Evolutionary conservation across 1,140 invertebrate genomes (phyloP), one percentile per base, ranked within the genome.

Genomic region (Lepidurus apus): DNA sequence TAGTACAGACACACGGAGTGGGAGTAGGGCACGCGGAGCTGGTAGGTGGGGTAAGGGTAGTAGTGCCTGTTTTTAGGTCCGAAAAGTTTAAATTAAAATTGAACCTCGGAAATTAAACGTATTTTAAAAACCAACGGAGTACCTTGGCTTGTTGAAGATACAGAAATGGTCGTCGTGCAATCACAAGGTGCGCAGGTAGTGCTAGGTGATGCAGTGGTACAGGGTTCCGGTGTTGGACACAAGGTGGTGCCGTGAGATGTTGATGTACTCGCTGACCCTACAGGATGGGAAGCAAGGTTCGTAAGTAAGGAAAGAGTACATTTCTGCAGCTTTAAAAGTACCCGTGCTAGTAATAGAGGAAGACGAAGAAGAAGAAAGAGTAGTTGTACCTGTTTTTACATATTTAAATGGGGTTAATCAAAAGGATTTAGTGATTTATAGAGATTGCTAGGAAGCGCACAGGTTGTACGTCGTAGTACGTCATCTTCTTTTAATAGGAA

Each of bases 1-100:
- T 65, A 17, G 53, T 65, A 65, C 53, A 65, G 53, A n/a, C n/a
- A 65, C 53, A 65, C 17, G 53, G 53, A 65, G 53, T 65, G 21
- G 53, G 53, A 65, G 53, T 21, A 65, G 53, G 53, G 53, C 53
- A 65, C 17, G 53, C 53, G 53, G 53, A n/a, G 21, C n/a, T 65
- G 53, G 53, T 65, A 65, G 53, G 53, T 65, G 53, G 53, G 53
- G 53, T 65, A 13, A 13, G n/a, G 53, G 53, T 65, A 17, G 9
- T 65, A 21, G 34, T 34, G 34, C 53, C 53, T 65, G 13, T 65
- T 65, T 34, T 17, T 21, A 17, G 21, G 8, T 7, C n/a, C 17
- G 21, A 65, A 65, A 13, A 65, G 7, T 65, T 65, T 65, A 4
- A 65, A 1, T 65, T 0, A n/a, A n/a, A n/a, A 65, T 1, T 65